A percentile compares a stretch with the other conserved stretches of the same genome.
phyloP scores from a whole-genome alignment of 2,797 vertebrate genomes.

The Xerus rutilus region DNA sequence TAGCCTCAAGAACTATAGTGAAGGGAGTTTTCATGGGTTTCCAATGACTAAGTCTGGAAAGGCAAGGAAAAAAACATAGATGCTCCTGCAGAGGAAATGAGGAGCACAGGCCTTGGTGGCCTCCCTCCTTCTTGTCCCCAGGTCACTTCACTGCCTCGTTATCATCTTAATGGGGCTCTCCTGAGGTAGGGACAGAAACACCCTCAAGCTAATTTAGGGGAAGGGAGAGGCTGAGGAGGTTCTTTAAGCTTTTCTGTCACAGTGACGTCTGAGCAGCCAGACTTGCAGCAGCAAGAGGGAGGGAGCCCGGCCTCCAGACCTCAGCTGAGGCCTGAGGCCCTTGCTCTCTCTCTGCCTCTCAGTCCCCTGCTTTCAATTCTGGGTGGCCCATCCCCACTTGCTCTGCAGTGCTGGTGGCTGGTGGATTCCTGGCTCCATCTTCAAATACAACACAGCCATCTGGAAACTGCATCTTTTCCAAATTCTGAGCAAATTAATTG shows the following conservation, averaged over 20 bases:
- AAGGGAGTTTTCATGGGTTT: neutral
- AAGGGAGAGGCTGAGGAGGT: too few species aligned
- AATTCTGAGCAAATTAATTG: neutral
- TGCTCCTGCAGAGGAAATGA: neutral
- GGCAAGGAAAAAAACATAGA: neutral
- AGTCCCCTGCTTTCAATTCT: rapidly evolving
- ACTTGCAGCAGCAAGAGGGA: rapidly evolving
- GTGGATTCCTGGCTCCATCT: neutral
- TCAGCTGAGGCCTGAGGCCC: neutral
- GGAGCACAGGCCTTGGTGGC: neutral
- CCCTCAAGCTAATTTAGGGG: neutral
- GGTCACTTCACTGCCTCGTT: neutral
- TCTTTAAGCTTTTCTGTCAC: neutral
- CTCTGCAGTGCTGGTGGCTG: rapidly evolving
- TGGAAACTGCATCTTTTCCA: neutral
- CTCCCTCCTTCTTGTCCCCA: rapidly evolving
- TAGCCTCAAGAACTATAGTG: neutral
- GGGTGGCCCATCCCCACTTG: neutral
- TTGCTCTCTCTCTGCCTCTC: neutral
- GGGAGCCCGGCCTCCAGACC: rapidly evolving
- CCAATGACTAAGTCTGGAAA: rapidly evolving
- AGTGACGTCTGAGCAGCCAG: neutral
- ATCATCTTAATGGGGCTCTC: neutral
- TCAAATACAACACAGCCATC: neutral
- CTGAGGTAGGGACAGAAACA: neutral